Evolutionary conservation across 2,797 vertebrate genomes (phyloP), one percentile per base, ranked within the genome.

Genomic region (Cercopithecus mitis): DNA sequence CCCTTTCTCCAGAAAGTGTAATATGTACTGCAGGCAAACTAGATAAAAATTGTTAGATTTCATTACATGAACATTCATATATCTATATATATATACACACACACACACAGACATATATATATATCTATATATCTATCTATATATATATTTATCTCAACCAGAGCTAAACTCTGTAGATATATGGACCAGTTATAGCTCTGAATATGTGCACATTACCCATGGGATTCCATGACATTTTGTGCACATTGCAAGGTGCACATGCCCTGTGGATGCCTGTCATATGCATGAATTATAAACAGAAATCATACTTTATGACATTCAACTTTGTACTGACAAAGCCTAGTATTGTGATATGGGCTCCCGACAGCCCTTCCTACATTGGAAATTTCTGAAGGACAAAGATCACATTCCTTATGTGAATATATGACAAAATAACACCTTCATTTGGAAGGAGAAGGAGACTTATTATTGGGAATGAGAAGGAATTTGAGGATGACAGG

Each of bases 391-490:
- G 14, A 73, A 75, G 14, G n/a, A 30, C 36, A 85, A 86, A 89
- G 33, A 45, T 36, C 19, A 27, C 43, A 27, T 70, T 87, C 57
- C 1, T 87, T 25, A 3, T 6, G 3, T n/a, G 81, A 81, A 43
- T 41, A 24, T 7, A 25, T 25, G 91, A 72, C 5, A 75, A 86
- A 88, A 47, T 19, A 41, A 55, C 20, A 25, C 24, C 33, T 57
- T 58, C 79, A 73, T 81, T 39, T 72, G 19, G 73, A 96, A 43
- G 20, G 81, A 33, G 9, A 67, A 89, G 64, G 30, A 43, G 39
- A 47, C 2, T 27, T n/a, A 10, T 67, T 75, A 67, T 43, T 77
- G 75, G 7, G 52, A 27, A 33, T 11, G 47, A n/a, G 19, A 36
- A 39, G 11, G 1, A 19, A 52, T 36, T 27, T 76, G 24, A 72